These are phyloP conservation scores for Lasaia peninsularis DNA, from an alignment of 1,140 invertebrate species.

Conservation along the genomic window DNA sequence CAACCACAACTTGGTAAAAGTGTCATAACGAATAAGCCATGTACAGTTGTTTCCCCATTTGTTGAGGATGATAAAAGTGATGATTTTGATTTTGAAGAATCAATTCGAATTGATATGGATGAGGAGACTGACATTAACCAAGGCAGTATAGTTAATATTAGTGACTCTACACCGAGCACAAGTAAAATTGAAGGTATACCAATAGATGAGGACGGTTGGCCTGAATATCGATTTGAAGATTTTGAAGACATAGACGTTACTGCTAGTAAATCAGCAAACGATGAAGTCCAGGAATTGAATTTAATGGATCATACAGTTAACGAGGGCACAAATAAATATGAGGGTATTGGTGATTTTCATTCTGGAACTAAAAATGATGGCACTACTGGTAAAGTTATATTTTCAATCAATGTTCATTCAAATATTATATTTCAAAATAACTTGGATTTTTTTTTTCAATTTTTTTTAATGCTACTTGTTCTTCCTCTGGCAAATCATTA, in stretches of 20 bases:
- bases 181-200: conserved; percentile 35
- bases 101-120: conserved; percentile 34
- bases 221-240: conserved; percentile 60
- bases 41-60: conserved; percentile 28
- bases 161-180: conserved; percentile 32
- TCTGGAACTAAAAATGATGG: conserved; percentile 87
- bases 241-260: conserved; percentile 48
- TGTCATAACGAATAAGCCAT: conserved; percentile 36
- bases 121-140: conserved; percentile 19
- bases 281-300: conserved; percentile 32
- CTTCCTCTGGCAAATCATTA: no score
- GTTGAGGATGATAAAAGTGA: conserved; percentile 26
- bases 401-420: neutral
- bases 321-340: conserved; percentile 35
- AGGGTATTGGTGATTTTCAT: conserved; percentile 80
- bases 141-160: conserved; percentile 35
- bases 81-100: conserved; percentile 42
- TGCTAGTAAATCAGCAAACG: conserved; percentile 4
- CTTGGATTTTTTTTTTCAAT: no score
- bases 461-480: no score
- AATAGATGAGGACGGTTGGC: conserved; percentile 67
- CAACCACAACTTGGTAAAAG: conserved; percentile 49
- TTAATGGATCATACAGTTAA: conserved; percentile 42
- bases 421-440: neutral
- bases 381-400: conserved; percentile 73